phyloP scores from a whole-genome alignment of 1,140 invertebrate genomes.

The Philotrypesis tridentata region DNA sequence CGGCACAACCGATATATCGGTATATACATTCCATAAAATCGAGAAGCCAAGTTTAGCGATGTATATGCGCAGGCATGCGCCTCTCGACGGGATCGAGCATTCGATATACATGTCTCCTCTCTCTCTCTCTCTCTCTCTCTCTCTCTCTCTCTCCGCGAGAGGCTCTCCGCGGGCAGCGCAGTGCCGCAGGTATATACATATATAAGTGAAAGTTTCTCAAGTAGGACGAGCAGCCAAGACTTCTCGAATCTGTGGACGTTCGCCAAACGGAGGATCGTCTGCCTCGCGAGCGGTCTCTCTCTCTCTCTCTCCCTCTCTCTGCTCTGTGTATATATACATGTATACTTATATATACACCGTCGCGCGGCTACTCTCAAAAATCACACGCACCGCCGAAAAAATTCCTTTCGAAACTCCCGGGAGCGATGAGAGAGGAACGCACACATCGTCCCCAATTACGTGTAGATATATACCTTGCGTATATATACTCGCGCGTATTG shows the following conservation, averaged over 20 bases:
- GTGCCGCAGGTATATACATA: background rate
- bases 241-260: constrained; percentile 55
- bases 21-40: too few species aligned
- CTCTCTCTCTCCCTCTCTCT: too few species aligned
- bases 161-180: background rate
- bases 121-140: background rate
- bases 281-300: too few species aligned
- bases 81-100: background rate
- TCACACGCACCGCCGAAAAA: constrained; percentile 18
- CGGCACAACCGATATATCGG: too few species aligned
- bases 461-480: too few species aligned
- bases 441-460: background rate
- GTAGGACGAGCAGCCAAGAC: constrained; percentile 66
- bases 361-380: constrained; percentile 37
- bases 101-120: constrained; percentile 2
- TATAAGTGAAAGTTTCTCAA: constrained; percentile 72
- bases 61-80: background rate
- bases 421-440: background rate
- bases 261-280: constrained; percentile 61
- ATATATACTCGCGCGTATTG: too few species aligned
- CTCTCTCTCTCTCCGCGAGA: too few species aligned
- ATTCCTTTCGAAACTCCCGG: constrained; percentile 40
- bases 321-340: too few species aligned
- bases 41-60: background rate
- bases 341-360: too few species aligned